These are phyloP conservation scores for Sarotherodon lohbergeri DNA, from an alignment of 2,113 vertebrate genomes.

Conservation along the genomic window DNA sequence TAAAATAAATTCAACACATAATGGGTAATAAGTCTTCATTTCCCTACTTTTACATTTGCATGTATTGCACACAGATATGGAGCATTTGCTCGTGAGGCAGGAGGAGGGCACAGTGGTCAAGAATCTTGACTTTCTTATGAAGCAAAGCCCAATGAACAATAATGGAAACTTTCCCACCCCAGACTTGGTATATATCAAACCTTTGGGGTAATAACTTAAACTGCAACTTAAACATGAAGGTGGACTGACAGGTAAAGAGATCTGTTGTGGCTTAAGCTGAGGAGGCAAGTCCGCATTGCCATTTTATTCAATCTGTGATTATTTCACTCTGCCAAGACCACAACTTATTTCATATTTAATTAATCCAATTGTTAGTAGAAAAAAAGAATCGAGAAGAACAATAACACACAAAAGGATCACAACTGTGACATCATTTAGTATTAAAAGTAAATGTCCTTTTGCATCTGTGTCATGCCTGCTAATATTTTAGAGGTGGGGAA, in stretches of 20 bases:
- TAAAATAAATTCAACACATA: constrained; percentile 53
- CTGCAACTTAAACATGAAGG: background rate
- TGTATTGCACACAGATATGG: constrained; percentile 65
- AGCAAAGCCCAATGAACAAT: background rate
- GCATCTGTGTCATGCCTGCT: background rate
- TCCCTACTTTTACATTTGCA: constrained; percentile 38
- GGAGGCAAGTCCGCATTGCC: background rate
- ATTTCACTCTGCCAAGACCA: background rate
- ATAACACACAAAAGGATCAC: background rate
- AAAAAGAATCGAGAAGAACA: background rate
- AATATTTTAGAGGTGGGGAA: background rate
- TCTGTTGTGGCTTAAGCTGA: background rate
- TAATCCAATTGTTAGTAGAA: background rate
- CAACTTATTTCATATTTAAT: background rate
- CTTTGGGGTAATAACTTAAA: background rate
- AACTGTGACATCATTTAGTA: background rate
- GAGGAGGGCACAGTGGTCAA: background rate
- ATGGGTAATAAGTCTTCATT: constrained; percentile 59
- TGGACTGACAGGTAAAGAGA: background rate
- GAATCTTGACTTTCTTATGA: background rate
- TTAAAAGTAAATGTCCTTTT: background rate
- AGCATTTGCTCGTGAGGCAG: constrained; percentile 29
- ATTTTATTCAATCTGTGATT: background rate
- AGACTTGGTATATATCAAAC: background rate
- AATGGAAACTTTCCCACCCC: background rate